Evolutionary conservation across 2,113 vertebrate species (phyloP).

Genomic region (Procavia capensis): DNA sequence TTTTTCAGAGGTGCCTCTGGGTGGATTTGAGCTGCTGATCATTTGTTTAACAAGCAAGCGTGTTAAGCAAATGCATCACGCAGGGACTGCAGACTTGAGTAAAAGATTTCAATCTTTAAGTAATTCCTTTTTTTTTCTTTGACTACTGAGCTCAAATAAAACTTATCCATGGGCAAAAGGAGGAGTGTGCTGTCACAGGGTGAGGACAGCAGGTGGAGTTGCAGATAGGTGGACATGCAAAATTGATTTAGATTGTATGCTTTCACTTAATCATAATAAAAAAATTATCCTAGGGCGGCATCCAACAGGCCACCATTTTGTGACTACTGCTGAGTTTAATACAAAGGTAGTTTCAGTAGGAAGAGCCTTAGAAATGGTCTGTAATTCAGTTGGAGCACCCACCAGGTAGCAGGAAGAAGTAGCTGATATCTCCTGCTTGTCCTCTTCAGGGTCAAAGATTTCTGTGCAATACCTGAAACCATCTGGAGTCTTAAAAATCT

Average conservation of each 20-base stretch:
- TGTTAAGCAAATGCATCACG: background rate
- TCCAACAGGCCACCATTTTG: background rate
- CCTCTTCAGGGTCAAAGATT: background rate
- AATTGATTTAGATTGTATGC: too few species aligned
- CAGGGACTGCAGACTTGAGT: background rate
- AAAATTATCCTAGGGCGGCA: background rate
- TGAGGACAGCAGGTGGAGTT: too few species aligned
- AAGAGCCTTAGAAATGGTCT: background rate
- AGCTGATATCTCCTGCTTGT: background rate
- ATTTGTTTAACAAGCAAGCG: background rate
- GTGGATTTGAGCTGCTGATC: background rate
- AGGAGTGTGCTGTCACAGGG: too few species aligned
- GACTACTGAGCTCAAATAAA: background rate
- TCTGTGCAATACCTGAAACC: background rate
- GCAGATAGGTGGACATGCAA: too few species aligned
- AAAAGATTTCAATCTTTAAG: conserved; percentile 31
- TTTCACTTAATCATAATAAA: too few species aligned
- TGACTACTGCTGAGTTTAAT: background rate
- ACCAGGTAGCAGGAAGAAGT: conserved; percentile 4
- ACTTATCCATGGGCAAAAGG: too few species aligned
- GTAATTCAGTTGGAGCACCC: background rate
- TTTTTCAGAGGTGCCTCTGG: too few species aligned
- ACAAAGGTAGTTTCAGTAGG: background rate
- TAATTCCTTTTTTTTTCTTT: background rate
- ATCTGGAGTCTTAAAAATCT: background rate